These are phyloP conservation scores for Chinchilla lanigera DNA, from an alignment of 2,113 vertebrate species.

Conservation along the genomic window DNA sequence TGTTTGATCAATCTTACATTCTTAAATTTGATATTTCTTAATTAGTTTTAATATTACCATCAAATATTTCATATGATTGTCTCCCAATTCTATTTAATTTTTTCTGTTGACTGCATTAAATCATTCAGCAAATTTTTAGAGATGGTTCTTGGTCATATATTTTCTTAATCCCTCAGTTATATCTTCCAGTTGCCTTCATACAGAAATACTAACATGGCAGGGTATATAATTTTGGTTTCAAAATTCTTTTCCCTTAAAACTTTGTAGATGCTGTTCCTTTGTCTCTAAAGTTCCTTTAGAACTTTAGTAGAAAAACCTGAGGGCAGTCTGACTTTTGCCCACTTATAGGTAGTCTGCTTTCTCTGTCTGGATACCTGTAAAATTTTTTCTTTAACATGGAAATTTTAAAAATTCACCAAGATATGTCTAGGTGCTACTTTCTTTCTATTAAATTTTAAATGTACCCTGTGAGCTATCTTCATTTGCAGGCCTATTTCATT, in stretches of 20 bases:
- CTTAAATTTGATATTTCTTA: not conserved
- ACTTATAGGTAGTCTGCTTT: not conserved
- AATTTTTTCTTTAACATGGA: not conserved
- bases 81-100: not conserved
- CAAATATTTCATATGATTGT: not conserved
- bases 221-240: not conserved
- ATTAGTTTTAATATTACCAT: not conserved
- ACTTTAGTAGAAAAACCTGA: not conserved
- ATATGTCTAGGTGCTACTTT: not conserved
- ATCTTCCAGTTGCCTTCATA: not conserved
- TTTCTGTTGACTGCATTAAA: not conserved
- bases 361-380: not conserved
- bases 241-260: not conserved
- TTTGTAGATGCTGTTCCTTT: not conserved
- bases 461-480: not conserved
- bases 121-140: not conserved
- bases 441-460: not conserved
- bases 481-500: not conserved
- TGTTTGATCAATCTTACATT: no score
- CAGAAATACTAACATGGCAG: not conserved
- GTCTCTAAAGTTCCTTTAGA: not conserved
- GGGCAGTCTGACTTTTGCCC: not conserved
- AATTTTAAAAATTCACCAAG: not conserved
- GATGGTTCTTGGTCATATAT: not conserved
- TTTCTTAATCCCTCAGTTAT: not conserved